Base-by-base conservation (phyloP, 1,140 invertebrate species). In the Tetraneura akinire region DNA sequence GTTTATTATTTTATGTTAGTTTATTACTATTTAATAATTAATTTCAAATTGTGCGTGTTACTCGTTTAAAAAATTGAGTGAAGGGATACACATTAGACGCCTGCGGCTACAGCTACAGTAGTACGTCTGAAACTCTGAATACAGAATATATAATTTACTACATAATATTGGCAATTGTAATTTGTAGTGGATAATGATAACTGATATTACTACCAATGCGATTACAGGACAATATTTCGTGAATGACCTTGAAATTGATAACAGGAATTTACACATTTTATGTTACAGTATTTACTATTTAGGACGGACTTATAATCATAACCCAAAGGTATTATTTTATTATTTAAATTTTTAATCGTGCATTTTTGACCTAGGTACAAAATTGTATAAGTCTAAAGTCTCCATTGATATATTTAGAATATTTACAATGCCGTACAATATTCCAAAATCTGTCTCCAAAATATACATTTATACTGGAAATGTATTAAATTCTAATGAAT, bases 391-490 rank as follows among this genome's bases (percentile, higher is more conserved):
- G 32, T 3, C 32, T 37, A 4, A 37, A 37, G 32, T 37, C 32
- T 37, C 32, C 8, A 4, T 37, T 37, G 8, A 4, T 37, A 37
- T 47, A 47, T 47, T 47, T 1, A 1, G 13, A 47, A 13, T 1
- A 1, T 47, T 47, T 53, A 80, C 73, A 42, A 82, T 82, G 81
- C 71, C 81, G 11, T 53, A 53, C 64, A 49, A 49, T n/a, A 76
- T 83, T 45, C 81, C 82, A 9, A 45, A 81, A 70, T 51, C 42
- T 13, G 81, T 81, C 26, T 80, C 81, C 8, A 85, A 85, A 80
- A 81, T 87, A 47, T 83, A 87, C 74, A 90, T 96, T 80, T 92
- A 93, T 83, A 95, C 94, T 49, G 94, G 94, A 78, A 96, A 96
- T 86, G 93, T 96, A 82, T 88, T 96, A 47, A 91, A 90, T 82